These are phyloP conservation scores for Xiphorhynchus elegans DNA, from an alignment of 2,113 vertebrate species.

Conservation along the genomic window DNA sequence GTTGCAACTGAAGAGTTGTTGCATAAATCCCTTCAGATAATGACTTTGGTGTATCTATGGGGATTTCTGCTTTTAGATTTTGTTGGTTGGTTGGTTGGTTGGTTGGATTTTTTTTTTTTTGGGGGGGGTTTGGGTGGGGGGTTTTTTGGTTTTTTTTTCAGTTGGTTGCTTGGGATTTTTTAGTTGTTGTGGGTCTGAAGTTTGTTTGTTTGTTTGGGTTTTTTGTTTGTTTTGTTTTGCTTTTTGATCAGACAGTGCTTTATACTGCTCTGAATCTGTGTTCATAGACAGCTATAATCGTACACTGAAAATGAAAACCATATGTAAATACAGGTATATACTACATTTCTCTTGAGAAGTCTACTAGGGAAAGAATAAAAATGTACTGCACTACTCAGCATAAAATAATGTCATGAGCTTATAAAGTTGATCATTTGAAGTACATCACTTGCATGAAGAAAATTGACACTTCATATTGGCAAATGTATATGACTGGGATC, in stretches of 20 bases:
- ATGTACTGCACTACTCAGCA: not conserved
- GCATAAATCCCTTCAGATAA: not conserved
- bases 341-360: not conserved
- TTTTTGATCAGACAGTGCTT: not conserved
- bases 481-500: not conserved
- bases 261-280: not conserved
- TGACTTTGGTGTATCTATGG: not conserved
- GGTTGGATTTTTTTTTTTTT: too few relatives aligned
- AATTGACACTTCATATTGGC: not conserved
- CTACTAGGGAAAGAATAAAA: not conserved
- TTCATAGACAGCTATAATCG: not conserved
- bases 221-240: too few relatives aligned
- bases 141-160: too few relatives aligned
- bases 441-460: not conserved
- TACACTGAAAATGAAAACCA: accelerated
- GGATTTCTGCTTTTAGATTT: not conserved
- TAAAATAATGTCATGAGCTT: not conserved
- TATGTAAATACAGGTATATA: not conserved
- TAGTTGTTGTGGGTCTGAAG: not conserved
- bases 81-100: too few relatives aligned
- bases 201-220: not conserved
- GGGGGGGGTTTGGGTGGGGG: too few relatives aligned
- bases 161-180: too few relatives aligned
- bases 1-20: not conserved
- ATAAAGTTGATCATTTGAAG: not conserved